phyloP scores from a whole-genome alignment of 92 coral and sea anemone genomes.

The Palythoa grandis region DNA sequence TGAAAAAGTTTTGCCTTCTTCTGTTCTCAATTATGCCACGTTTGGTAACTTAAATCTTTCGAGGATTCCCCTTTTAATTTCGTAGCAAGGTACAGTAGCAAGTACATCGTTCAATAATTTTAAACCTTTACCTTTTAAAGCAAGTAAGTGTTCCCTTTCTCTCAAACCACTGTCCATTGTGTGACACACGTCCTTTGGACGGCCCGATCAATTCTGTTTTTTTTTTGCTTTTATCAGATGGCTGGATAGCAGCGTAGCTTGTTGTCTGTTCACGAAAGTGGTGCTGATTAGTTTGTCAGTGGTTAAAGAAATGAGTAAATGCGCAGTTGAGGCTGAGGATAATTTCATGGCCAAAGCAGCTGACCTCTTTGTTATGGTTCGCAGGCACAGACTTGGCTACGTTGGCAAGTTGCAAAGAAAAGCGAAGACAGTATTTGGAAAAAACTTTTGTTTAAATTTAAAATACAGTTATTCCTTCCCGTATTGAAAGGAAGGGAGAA shows the following conservation, averaged over 20 bases:
- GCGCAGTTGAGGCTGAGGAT: not conserved
- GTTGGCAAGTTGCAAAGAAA: slow-evolving; percentile 14
- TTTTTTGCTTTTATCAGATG: not conserved
- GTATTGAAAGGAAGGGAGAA: not conserved
- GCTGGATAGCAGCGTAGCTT: too few species aligned
- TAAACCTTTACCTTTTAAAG: slow-evolving; percentile 78
- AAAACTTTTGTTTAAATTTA: not conserved
- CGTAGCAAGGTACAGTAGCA: not conserved
- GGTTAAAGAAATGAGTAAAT: not conserved
- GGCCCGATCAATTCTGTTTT: not conserved
- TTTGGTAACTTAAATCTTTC: too few species aligned
- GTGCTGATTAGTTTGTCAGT: not conserved
- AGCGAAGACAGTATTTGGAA: not conserved
- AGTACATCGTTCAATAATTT: not conserved
- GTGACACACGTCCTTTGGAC: not conserved
- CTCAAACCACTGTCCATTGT: slow-evolving; percentile 83
- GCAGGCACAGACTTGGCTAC: slow-evolving; percentile 41
- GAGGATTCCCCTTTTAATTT: too few species aligned
- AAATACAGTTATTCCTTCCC: not conserved
- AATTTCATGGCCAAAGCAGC: not conserved
- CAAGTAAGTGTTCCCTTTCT: slow-evolving; percentile 90
- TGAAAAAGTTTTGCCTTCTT: too few species aligned
- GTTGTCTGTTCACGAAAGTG: too few species aligned
- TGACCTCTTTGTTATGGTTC: slow-evolving; percentile 27
- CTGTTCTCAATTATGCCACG: too few species aligned